These are phyloP conservation scores for Oryzias curvinotus DNA, from an alignment of 2,113 vertebrate species.

Conservation along the genomic window DNA sequence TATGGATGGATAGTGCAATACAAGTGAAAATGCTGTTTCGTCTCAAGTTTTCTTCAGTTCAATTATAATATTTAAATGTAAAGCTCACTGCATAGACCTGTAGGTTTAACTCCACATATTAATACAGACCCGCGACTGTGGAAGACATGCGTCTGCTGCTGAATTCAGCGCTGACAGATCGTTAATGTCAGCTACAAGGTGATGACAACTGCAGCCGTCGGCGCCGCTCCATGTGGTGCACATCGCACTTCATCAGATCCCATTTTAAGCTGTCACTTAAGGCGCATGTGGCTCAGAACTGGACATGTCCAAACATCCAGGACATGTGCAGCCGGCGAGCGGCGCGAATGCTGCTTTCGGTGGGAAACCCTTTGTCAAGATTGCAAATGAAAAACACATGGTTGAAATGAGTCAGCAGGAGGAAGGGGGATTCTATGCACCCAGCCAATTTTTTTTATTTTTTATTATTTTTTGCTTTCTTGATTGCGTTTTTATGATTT, in stretches of 20 bases:
- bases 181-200: background rate
- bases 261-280: background rate
- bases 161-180: background rate
- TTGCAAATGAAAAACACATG: conserved; percentile 81
- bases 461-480: background rate
- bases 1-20: too few species aligned
- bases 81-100: background rate
- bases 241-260: conserved; percentile 3
- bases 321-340: conserved; percentile 25
- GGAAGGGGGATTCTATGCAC: conserved; percentile 85
- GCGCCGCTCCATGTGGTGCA: background rate
- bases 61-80: background rate
- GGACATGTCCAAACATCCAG: conserved; percentile 15
- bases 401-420: conserved; percentile 88
- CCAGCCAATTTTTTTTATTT: conserved; percentile 64
- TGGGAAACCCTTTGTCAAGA: conserved; percentile 86
- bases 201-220: background rate
- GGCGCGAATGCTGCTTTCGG: conserved; percentile 32
- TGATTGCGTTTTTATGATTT: conserved; percentile 72
- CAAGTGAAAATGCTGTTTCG: too few species aligned
- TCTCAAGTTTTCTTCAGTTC: too few species aligned
- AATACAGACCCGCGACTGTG: background rate
- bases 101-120: background rate
- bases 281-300: conserved; percentile 11
- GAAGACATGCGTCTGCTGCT: background rate